phyloP scores from a whole-genome alignment of 1,140 invertebrate species.

The Habropoda laboriosa region DNA sequence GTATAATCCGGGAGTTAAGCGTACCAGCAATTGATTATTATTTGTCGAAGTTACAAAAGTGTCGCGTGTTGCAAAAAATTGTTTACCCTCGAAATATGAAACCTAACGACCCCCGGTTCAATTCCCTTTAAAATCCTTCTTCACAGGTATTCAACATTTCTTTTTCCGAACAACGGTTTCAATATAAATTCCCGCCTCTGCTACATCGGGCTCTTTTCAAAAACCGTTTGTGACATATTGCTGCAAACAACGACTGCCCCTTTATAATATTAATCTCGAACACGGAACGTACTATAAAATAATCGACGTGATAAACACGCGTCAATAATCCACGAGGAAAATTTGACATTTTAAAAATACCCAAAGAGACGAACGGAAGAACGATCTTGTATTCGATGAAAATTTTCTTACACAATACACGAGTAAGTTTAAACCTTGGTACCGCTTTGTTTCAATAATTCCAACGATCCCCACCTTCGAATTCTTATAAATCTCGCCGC shows the following conservation, averaged over 20 bases:
- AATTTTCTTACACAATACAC: too few relatives aligned
- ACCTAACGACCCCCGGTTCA: background rate
- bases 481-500: too few relatives aligned
- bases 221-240: background rate
- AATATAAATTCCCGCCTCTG: background rate
- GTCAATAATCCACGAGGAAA: background rate
- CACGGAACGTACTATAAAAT: background rate
- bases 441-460: too few relatives aligned
- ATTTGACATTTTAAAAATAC: too few relatives aligned
- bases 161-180: background rate
- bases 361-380: too few relatives aligned
- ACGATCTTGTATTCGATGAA: too few relatives aligned
- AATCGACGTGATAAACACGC: background rate
- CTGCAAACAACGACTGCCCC: too few relatives aligned
- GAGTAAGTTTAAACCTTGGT: too few relatives aligned
- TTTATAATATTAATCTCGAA: background rate
- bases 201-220: background rate
- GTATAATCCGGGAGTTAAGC: background rate
- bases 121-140: background rate
- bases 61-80: background rate
- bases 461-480: too few relatives aligned
- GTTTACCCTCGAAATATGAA: background rate
- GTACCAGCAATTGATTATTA: too few relatives aligned
- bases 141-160: background rate
- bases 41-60: background rate